Conservation (phyloP, 1,140 invertebrate genomes). For the Drosophila pallidifrons region DNA sequence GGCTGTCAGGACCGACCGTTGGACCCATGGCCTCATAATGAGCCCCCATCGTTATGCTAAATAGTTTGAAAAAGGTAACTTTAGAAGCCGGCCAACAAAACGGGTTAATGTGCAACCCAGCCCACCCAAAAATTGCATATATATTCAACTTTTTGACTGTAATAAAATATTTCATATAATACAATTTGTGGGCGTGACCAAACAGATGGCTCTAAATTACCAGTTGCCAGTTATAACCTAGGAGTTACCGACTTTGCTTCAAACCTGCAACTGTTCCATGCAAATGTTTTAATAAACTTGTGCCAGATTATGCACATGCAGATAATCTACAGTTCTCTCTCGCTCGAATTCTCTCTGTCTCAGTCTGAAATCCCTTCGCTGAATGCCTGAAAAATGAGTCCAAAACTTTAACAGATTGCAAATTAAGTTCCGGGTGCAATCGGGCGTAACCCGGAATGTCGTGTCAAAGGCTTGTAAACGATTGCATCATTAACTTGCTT, state of each 20-base stretch:
- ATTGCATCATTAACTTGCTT: constrained; percentile 78
- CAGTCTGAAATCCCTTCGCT: neutral
- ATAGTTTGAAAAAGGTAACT: constrained; percentile 73
- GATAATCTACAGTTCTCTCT: constrained; percentile 18
- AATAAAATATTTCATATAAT: constrained; percentile 70
- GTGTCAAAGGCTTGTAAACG: constrained; percentile 71
- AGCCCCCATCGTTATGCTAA: constrained; percentile 74
- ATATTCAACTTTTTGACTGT: constrained; percentile 71
- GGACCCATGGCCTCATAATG: constrained; percentile 57
- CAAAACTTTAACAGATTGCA: constrained; percentile 47
- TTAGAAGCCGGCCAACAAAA: constrained; percentile 21
- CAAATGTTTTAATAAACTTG: constrained; percentile 64
- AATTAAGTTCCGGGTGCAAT: constrained; percentile 37
- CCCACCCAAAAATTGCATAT: constrained; percentile 64
- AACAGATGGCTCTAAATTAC: constrained; percentile 49
- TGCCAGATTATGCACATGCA: constrained; percentile 42
- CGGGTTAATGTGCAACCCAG: constrained; percentile 56
- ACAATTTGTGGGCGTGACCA: constrained; percentile 46
- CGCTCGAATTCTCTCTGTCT: no score
- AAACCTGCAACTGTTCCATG: constrained; percentile 5
- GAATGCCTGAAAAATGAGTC: constrained; percentile 21
- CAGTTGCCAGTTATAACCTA: constrained; percentile 13
- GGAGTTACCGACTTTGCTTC: neutral
- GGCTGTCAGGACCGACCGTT: constrained; percentile 26
- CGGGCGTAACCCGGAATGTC: constrained; percentile 38